These are phyloP conservation scores for Troides oblongomaculatus DNA, from an alignment of 2,888 invertebrate genomes.

Conservation along the genomic window DNA sequence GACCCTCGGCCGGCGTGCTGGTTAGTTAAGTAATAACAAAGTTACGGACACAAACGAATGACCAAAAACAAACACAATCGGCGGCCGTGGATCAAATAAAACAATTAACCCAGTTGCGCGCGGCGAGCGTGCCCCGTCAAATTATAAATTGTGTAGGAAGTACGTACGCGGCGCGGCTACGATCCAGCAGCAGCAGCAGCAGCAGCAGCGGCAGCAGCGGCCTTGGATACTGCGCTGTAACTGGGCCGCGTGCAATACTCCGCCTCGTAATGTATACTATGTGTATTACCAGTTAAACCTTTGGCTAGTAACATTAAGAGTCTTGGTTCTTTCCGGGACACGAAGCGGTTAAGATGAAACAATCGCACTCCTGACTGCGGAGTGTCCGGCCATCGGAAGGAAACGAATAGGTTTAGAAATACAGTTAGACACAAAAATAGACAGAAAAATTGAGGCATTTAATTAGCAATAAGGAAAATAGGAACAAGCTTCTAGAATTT, in stretches of 20 bases:
- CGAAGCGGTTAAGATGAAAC: no score
- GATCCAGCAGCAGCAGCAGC: conserved; percentile 51
- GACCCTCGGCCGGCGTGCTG: not conserved
- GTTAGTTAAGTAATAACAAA: conserved; percentile 21
- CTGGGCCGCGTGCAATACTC: not conserved
- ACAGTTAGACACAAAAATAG: no score
- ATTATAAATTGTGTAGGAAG: conserved; percentile 73
- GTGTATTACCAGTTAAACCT: not conserved
- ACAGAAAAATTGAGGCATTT: no score
- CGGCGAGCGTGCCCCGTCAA: conserved; percentile 56
- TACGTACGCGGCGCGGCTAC: conserved; percentile 38
- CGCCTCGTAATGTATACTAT: conserved; percentile 1
- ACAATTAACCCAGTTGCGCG: conserved; percentile 63
- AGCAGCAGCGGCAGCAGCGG: conserved; percentile 32
- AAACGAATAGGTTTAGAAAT: no score
- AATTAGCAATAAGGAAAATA: no score
- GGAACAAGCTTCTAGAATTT: no score
- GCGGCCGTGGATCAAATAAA: conserved; percentile 50
- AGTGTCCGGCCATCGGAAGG: no score
- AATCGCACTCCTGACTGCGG: no score
- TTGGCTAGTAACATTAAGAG: no score
- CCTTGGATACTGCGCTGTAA: no score
- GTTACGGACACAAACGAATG: conserved; percentile 32
- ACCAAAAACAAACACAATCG: conserved; percentile 38
- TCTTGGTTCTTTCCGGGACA: no score